A percentile compares a stretch with the other conserved stretches of the same genome.
phyloP scores from a whole-genome alignment of 2,888 invertebrate species.

The Willowsia nigromaculata region DNA sequence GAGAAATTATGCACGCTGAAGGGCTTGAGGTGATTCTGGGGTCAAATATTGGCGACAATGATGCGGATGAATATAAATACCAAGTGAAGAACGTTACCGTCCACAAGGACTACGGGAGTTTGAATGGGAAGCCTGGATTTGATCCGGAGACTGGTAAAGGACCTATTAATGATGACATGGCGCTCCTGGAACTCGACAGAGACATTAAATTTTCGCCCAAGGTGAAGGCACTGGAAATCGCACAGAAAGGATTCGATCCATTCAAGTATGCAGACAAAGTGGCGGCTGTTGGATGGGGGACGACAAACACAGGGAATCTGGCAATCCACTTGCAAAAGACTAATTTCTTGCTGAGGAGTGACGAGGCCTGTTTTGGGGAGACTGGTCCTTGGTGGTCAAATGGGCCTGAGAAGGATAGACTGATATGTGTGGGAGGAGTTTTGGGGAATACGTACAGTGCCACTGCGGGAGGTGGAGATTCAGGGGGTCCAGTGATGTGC shows the following conservation, averaged over 20 bases:
- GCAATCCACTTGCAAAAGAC: slow-evolving; percentile 12
- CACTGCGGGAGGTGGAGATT: slow-evolving; percentile 39
- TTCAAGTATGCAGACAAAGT: background rate
- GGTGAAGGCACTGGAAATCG: slow-evolving; percentile 49
- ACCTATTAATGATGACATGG: slow-evolving; percentile 54
- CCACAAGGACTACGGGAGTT: slow-evolving; percentile 16
- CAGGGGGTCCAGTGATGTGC: slow-evolving; percentile 54
- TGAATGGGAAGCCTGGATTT: background rate
- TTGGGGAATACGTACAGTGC: background rate
- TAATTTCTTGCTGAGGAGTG: background rate
- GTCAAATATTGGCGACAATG: slow-evolving; percentile 9
- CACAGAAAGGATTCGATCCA: slow-evolving; percentile 19
- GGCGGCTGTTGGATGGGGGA: slow-evolving; percentile 52
- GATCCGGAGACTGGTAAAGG: background rate
- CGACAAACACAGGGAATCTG: background rate
- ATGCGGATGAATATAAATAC: background rate
- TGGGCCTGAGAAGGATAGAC: background rate
- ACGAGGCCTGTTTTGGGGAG: background rate
- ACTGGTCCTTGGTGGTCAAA: no score
- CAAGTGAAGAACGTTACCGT: background rate
- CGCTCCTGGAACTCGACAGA: slow-evolving; percentile 33
- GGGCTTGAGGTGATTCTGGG: slow-evolving; percentile 14
- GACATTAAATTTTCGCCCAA: slow-evolving; percentile 14
- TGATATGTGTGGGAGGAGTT: slow-evolving; percentile 53
- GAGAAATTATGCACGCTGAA: background rate